Evolutionary conservation across 2,888 invertebrate species (phyloP), one percentile per base, ranked within the genome.

Genomic region (Kuschelorhynchus macadamiae): DNA sequence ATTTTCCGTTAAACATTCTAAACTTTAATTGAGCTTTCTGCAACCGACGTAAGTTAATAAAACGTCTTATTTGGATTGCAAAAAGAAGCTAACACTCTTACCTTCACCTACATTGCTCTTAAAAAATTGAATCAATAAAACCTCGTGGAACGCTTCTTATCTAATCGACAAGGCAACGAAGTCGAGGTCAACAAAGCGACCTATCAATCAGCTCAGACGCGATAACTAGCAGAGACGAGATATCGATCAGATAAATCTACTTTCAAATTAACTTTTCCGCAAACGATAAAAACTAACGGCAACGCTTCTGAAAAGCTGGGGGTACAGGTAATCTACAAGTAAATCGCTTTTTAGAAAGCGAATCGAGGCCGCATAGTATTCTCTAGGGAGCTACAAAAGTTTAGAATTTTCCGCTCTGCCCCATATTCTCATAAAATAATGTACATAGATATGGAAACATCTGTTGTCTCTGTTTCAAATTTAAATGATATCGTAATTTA

Each of bases 161-260:
- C n/a, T n/a, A n/a, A n/a, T n/a, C n/a, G n/a, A n/a, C n/a, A n/a
- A n/a, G n/a, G n/a, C n/a, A n/a, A n/a, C n/a, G n/a, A n/a, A n/a
- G n/a, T n/a, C n/a, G n/a, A n/a, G n/a, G n/a, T n/a, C n/a, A n/a
- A n/a, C n/a, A n/a, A n/a, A n/a, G n/a, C n/a, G n/a, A n/a, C n/a
- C n/a, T n/a, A n/a, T n/a, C n/a, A 76, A 75, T 74, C 74, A 74
- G 75, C 74, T 76, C 71, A 74, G 71, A 74, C 71, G 66, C 67
- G 67, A 65, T 73, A 72, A 74, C 73, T 69, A 72, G 72, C 67
- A 70, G 69, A 74, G 74, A 72, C n/a, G 72, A 70, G 73, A 70
- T 72, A 73, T 74, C 12, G 33, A 2, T 52, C 39, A 8, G 52
- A 52, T 32, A 57, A 49, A 57, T 64, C 64, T 49, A 64, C 56